phyloP scores from a whole-genome alignment of 1,140 invertebrate species.

The Augochlora pura region DNA sequence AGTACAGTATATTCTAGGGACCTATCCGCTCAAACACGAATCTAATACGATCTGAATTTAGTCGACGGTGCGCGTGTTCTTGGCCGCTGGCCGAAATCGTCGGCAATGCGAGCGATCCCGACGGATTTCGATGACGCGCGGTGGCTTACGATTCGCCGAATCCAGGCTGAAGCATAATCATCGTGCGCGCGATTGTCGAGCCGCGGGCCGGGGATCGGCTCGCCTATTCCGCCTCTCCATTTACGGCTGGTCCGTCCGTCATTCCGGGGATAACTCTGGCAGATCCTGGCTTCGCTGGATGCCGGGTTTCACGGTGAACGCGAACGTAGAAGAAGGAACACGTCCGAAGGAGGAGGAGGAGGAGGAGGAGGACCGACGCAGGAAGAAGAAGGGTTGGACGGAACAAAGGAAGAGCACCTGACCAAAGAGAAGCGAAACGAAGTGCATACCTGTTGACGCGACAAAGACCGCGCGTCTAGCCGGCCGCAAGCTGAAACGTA shows the following conservation, averaged over 20 bases:
- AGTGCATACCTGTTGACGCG: constrained; percentile 17
- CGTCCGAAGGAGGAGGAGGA: too few relatives aligned
- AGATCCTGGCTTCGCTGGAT: too few relatives aligned
- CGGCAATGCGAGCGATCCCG: constrained; percentile 23
- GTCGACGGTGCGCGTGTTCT: neutral
- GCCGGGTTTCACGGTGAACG: too few relatives aligned
- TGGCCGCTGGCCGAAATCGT: neutral
- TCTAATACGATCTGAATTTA: too few relatives aligned
- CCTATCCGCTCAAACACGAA: too few relatives aligned
- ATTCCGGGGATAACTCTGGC: too few relatives aligned
- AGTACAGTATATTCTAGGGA: too few relatives aligned
- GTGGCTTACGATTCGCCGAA: constrained; percentile 3
- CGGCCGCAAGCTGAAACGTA: constrained; percentile 32
- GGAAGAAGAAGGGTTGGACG: too few relatives aligned
- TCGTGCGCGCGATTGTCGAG: constrained; percentile 15
- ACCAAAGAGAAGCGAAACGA: constrained; percentile 43
- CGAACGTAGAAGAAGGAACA: too few relatives aligned
- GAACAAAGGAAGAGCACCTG: constrained; percentile 42
- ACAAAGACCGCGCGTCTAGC: constrained; percentile 32
- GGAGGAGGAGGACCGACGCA: too few relatives aligned
- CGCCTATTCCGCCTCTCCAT: neutral
- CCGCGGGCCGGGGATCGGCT: too few relatives aligned
- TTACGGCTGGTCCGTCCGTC: neutral
- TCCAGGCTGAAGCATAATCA: neutral
- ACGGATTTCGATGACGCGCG: constrained; percentile 13